Conservation (phyloP, 2,888 invertebrate species). For the Xanthia icteritia region DNA sequence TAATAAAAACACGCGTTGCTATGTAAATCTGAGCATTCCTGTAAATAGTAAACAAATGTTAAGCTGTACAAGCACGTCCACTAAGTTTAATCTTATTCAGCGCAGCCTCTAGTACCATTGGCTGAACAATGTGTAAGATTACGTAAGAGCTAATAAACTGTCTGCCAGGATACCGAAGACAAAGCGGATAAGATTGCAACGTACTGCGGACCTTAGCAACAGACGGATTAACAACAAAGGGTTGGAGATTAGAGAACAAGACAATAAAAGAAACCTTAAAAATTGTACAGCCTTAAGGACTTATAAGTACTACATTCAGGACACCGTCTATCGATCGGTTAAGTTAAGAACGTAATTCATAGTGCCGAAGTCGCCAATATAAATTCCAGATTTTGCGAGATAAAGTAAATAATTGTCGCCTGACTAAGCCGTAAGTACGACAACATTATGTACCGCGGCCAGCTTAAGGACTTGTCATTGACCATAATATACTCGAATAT, state of each 20-base stretch:
- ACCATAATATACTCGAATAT: conserved; percentile 57
- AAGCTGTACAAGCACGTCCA: background rate
- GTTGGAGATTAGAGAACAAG: conserved; percentile 22
- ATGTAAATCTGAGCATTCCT: background rate
- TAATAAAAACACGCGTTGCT: conserved; percentile 9
- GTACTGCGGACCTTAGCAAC: conserved; percentile 13
- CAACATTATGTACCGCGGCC: conserved; percentile 16
- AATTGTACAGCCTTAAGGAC: background rate
- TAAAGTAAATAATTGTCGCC: conserved; percentile 44
- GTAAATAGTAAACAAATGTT: background rate
- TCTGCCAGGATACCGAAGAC: conserved; percentile 4
- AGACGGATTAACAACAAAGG: conserved; percentile 36
- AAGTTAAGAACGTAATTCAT: conserved; percentile 37
- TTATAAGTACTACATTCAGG: conserved; percentile 5
- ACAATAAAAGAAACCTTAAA: conserved; percentile 21
- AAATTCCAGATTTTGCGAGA: conserved; percentile 49
- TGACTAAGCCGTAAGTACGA: conserved; percentile 37
- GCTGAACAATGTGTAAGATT: conserved; percentile 25
- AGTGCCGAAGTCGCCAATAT: conserved; percentile 24
- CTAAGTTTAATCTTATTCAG: conserved; percentile 7
- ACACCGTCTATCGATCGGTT: conserved; percentile 7
- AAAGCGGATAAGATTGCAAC: conserved; percentile 34
- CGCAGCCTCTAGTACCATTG: conserved; percentile 2
- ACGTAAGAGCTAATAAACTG: conserved; percentile 24
- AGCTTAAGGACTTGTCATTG: conserved; percentile 36